Base-by-base conservation (phyloP, 2,888 invertebrate species). In the Mythimna loreyi region DNA sequence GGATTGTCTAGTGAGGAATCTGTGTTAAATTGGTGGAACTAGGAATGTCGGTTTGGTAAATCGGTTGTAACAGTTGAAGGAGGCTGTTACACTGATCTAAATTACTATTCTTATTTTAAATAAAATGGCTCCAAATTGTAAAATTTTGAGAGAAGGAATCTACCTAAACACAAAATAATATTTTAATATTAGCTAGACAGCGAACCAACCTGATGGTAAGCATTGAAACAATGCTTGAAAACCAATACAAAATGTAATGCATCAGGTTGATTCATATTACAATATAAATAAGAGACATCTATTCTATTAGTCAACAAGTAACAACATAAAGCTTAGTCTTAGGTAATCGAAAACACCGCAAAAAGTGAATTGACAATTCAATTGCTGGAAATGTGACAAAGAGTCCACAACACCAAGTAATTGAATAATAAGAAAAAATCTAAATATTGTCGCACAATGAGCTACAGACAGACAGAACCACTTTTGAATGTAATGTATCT, bases 1-100 rank as follows among this genome's bases (percentile, higher is more conserved):
- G 94, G 94, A 95, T 91, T 89, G 91, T 89, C 84, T 86, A 87
- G 82, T 78, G 82, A 93, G 92, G 94, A 93, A 94, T 94, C 94
- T 92, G 90, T 91, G 89, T 87, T 91, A 88, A 93, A 93, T 92
- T 89, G 88, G 85, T 88, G 88, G 86, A 79, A 79, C 86, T 83
- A 72, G 82, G 79, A 77, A 81, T 83, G 84, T 85, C 83, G 85
- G 69, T 67, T 72, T 72, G 72, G 71, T 72, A 75, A 80, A 78
- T 76, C 75, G 61, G 78, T 78, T 74, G 80, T 70, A 77, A 84
- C 75, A 69, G 67, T 70, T 72, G 67, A 75, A 86, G 82, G 73
- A 83, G 57, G 76, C 80, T 72, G 75, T 78, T 69, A 59, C 36
- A 56, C 47, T 52, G 36, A 28, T 72, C 33, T 50, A 59, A 59